Conservation (phyloP, 2,888 invertebrate species). For the Corbicula japonica region DNA sequence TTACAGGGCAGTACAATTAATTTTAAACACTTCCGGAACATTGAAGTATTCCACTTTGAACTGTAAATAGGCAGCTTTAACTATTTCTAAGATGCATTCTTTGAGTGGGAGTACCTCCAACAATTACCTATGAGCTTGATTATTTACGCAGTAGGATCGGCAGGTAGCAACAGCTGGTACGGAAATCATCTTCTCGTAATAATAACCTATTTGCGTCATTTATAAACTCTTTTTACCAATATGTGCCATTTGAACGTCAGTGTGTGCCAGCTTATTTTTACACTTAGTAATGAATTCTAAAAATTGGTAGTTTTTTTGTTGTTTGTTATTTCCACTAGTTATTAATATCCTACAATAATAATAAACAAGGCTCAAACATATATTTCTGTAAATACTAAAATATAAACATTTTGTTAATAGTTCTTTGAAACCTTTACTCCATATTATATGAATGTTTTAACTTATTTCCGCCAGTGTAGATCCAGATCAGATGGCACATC, state of each 20-base stretch:
- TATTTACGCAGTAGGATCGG: conserved; percentile 27
- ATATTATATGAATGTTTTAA: too few species aligned
- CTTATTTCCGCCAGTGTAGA: too few species aligned
- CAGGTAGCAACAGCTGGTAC: conserved; percentile 40
- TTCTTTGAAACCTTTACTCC: too few species aligned
- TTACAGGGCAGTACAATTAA: background rate
- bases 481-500: too few species aligned
- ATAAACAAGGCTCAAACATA: too few species aligned
- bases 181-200: conserved; percentile 27
- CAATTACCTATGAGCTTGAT: conserved; percentile 28
- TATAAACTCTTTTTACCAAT: conserved; percentile 9
- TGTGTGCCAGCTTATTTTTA: too few species aligned
- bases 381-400: too few species aligned
- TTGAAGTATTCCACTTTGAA: background rate
- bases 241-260: conserved; percentile 30
- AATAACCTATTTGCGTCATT: conserved; percentile 47
- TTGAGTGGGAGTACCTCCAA: conserved; percentile 32
- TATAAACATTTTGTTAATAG: too few species aligned
- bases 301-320: too few species aligned
- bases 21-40: background rate
- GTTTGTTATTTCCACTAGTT: too few species aligned
- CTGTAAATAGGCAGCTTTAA: background rate
- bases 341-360: too few species aligned
- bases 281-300: too few species aligned
- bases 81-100: conserved; percentile 9